Evolutionary conservation across 2,113 vertebrate species (phyloP), one percentile per base, ranked within the genome.

Genomic region (Mormyrus iriodes): DNA sequence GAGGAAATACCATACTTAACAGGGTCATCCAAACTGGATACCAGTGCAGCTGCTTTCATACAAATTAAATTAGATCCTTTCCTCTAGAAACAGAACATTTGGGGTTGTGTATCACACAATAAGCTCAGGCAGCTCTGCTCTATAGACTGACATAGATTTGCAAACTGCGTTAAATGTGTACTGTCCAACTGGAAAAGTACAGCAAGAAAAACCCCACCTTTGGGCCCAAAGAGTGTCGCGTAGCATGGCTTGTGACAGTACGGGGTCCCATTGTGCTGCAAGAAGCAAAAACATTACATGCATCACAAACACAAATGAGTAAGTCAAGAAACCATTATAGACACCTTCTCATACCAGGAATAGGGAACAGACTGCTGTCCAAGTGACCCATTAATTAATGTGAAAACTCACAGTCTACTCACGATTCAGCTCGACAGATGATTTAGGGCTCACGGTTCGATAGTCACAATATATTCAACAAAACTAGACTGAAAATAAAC

Each of bases 221-320:
- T 95, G 61, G 95, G 96, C 92, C 96, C 96, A 76, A 96, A 96
- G 89, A 96, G 94, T 84, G 93, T 93, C 49, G 94, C 95, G 10
- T 96, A 96, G 91, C 96, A 96, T 15, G 96, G 96, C 90, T 94
- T 95, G 90, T 96, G 94, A 90, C 96, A 96, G 89, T 96, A 96
- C 1, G 88, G 88, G 15, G 27, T 88, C 2, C 88, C 88, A 4
- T 88, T 21, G 51, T 88, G 88, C 88, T 88, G 48, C 48, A 35
- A 12, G 48, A 53, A 39, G n/a, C 4, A 69, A 27, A 39, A 39
- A 17, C 69, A 15, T 76, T 13, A 76, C 31, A 76, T 39, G 35
- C 31, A 39, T 39, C 31, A 76, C 65, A 35, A 39, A 39, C 21
- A 65, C n/a, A 39, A 15, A 31, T 5, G 0, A 39, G 35, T 15